Base-by-base conservation (phyloP, 53 echinoderm and acorn worm genomes). In the Patiria pectinifera region DNA sequence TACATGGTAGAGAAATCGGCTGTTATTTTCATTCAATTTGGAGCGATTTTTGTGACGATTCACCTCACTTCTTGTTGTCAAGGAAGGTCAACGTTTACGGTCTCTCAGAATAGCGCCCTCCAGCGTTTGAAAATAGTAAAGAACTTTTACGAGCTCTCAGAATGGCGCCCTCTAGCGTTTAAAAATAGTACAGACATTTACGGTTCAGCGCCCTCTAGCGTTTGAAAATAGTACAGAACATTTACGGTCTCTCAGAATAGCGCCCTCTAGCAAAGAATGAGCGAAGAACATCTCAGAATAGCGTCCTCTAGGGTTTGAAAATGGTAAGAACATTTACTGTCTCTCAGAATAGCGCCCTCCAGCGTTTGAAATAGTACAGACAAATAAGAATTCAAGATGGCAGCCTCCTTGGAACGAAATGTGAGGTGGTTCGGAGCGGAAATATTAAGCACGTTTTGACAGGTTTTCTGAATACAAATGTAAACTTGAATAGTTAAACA, bases 41-140 rank as follows among this genome's bases (percentile, higher is more conserved):
- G 43, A 58, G 49, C 58, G 3, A 35, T 22, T 13, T 18, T 66
- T 26, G 69, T n/a, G 62, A 84, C 24, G 7, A n/a, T n/a, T 21
- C 19, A 60, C 58, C 71, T 18, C 44, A 7, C 16, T 59, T 48
- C 87, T 87, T 87, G 87, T 87, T 87, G 87, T 87, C 87, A 87
- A 87, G 87, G 87, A 49, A 86, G 18, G 74, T 86, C 66, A 15
- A 66, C 87, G 6, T 87, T 87, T 87, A 87, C 87, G 26, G 87
- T 87, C 76, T 77, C 87, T 87, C 59, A 87, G 87, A 86, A 60
- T 87, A 77, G 87, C 87, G 87, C 87, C 87, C 87, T 87, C 87
- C 13, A 24, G 18, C 78, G 87, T 76, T 61, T 59, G 62, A 72
- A 87, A 44, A 35, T 21, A 71, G 35, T n/a, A 14, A 2, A 72